These are phyloP conservation scores for Siphlonurus alternatus DNA, from an alignment of 2,888 invertebrate species.

Conservation along the genomic window DNA sequence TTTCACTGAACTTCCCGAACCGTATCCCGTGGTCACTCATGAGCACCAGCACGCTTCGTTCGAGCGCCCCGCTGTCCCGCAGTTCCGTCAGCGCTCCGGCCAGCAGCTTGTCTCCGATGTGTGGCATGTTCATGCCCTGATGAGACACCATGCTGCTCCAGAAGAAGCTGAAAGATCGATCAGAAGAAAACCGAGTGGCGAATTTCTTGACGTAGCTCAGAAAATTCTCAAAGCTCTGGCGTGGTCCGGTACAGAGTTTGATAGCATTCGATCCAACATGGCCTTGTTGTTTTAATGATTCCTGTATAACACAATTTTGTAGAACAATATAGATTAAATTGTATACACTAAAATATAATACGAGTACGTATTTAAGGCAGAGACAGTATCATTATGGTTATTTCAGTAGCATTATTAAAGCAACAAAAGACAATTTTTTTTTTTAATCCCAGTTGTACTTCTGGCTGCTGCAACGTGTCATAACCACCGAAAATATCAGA, in stretches of 20 bases:
- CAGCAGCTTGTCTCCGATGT: background rate
- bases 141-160: background rate
- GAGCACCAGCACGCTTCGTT: background rate
- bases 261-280: background rate
- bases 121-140: background rate
- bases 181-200: background rate
- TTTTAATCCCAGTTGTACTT: too few relatives aligned
- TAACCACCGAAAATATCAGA: too few relatives aligned
- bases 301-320: too few relatives aligned
- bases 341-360: too few relatives aligned
- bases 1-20: background rate
- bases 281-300: background rate
- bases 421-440: too few relatives aligned
- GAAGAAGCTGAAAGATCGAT: background rate
- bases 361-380: too few relatives aligned
- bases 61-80: background rate
- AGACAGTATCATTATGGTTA: too few relatives aligned
- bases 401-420: too few relatives aligned
- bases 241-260: background rate
- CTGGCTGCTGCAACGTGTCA: too few relatives aligned
- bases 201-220: background rate
- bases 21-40: background rate
- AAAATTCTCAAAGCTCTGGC: background rate
- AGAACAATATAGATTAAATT: too few relatives aligned
- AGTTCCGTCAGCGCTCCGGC: background rate